Conservation (phyloP, 2,888 invertebrate species). For the Spodoptera exigua region DNA sequence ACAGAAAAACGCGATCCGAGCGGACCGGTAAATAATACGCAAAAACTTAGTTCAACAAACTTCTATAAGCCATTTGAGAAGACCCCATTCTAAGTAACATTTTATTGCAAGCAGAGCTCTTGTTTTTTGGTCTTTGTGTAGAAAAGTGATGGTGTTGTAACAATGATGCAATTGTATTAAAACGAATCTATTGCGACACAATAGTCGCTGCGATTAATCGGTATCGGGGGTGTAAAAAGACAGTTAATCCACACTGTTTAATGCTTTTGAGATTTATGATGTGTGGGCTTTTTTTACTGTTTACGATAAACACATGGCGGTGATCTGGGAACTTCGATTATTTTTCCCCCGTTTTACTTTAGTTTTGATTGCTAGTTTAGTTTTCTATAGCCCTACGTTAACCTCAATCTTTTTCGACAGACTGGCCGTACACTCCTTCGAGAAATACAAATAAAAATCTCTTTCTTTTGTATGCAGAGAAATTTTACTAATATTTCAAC, state of each 20-base stretch:
- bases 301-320: constrained; percentile 38
- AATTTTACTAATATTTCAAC: too few species aligned
- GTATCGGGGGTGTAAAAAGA: constrained; percentile 50
- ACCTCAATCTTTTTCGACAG: too few species aligned
- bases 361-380: constrained; percentile 17
- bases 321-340: constrained; percentile 11
- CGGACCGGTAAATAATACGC: constrained; percentile 71
- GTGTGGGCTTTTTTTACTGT: constrained; percentile 44
- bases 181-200: constrained; percentile 43
- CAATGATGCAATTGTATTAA: constrained; percentile 61
- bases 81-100: constrained; percentile 6
- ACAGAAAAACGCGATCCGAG: constrained; percentile 65
- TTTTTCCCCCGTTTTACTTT: constrained; percentile 14
- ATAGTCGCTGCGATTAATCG: constrained; percentile 49
- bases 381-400: too few species aligned
- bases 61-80: constrained; percentile 48
- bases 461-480: too few species aligned
- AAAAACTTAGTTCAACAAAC: constrained; percentile 83
- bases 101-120: constrained; percentile 7
- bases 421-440: too few species aligned
- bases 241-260: constrained; percentile 47
- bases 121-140: constrained; percentile 34
- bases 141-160: constrained; percentile 55
- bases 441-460: too few species aligned
- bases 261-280: constrained; percentile 39